phyloP scores from a whole-genome alignment of 2,113 vertebrate genomes.

The Strigops habroptila region DNA sequence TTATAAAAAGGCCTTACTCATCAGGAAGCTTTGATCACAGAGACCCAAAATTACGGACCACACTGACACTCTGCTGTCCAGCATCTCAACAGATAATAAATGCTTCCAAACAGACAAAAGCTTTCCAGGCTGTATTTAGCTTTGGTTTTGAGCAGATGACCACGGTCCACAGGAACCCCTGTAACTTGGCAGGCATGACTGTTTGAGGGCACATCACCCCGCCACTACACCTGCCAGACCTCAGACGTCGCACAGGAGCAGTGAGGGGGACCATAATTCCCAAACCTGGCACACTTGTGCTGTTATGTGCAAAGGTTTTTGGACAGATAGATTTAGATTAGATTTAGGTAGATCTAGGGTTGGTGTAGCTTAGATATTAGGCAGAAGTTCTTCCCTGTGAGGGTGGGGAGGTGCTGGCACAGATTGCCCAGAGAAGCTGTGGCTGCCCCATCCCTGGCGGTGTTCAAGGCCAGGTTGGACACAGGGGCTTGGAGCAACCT shows the following conservation, averaged over 20 bases:
- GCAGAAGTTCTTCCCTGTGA: background rate
- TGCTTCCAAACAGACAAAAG: background rate
- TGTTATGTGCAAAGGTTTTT: background rate
- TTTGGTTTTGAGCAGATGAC: background rate
- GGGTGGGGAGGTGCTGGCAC: background rate
- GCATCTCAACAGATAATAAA: background rate
- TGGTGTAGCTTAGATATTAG: background rate
- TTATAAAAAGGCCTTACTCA: background rate
- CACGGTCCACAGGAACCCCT: rapidly evolving
- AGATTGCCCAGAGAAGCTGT: background rate
- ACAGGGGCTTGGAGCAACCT: background rate
- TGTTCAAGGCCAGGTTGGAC: background rate
- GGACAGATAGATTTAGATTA: background rate
- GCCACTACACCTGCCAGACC: background rate
- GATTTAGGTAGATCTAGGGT: background rate
- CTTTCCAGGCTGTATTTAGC: background rate
- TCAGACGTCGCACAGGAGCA: background rate
- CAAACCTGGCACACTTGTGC: background rate
- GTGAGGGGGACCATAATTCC: background rate
- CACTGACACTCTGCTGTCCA: background rate
- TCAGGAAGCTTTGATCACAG: background rate
- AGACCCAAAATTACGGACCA: background rate
- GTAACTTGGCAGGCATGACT: background rate
- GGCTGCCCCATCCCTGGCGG: background rate
- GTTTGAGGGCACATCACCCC: background rate